A percentile compares a stretch with the other conserved stretches of the same genome.
These are phyloP conservation scores for Struthidea cinerea DNA, from an alignment of 2,113 vertebrate species.

Conservation along the genomic window DNA sequence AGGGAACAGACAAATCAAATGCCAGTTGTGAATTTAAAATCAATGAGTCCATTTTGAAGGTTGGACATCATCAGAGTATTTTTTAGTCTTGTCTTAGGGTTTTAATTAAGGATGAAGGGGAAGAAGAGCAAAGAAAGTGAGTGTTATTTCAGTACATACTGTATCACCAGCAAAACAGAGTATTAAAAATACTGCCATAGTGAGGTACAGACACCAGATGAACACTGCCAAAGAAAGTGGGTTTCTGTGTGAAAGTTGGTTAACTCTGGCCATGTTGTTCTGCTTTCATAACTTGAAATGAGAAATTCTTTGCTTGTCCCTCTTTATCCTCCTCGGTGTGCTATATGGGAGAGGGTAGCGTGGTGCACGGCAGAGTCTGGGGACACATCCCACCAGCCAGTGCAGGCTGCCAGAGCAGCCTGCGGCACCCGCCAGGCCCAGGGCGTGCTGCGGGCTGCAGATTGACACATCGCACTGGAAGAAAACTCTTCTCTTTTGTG, in stretches of 20 bases:
- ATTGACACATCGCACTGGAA: rapidly evolving
- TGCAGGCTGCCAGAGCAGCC: not conserved
- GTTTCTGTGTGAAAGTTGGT: not conserved
- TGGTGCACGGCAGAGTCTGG: not conserved
- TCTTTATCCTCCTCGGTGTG: not conserved
- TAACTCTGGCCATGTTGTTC: not conserved
- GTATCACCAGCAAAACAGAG: not conserved
- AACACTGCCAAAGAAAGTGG: not conserved
- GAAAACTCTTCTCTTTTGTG: not conserved
- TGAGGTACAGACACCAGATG: not conserved
- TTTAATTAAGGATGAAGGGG: not conserved
- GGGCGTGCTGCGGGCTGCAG: not conserved
- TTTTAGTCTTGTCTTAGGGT: not conserved
- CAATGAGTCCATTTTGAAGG: not conserved
- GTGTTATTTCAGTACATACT: not conserved
- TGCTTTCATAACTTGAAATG: not conserved
- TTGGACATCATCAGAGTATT: not conserved
- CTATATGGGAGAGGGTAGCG: not conserved
- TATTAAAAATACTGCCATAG: not conserved
- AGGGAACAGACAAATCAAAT: not conserved
- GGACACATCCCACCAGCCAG: not conserved
- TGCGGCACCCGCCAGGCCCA: not conserved
- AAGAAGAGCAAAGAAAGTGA: not conserved
- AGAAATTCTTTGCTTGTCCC: not conserved
- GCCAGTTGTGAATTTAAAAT: not conserved